Percentiles rank a stretch among this genome's conserved stretches.
These are phyloP conservation scores for Drosophila varians DNA, from an alignment of 1,140 invertebrate species.

Conservation along the genomic window DNA sequence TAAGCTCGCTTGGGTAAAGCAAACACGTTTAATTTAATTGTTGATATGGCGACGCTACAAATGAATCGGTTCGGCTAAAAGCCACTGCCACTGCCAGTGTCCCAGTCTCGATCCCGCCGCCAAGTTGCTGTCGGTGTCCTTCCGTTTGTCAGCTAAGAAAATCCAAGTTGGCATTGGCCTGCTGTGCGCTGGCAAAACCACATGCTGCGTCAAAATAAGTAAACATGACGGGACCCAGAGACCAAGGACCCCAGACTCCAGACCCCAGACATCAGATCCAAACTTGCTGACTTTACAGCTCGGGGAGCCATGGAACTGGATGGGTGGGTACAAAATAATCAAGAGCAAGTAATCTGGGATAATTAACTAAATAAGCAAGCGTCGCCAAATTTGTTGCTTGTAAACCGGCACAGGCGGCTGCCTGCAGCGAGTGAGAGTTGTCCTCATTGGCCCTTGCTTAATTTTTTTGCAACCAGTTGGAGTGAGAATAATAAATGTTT, in stretches of 20 bases:
- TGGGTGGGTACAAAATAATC: conserved; percentile 73
- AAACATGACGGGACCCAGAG: conserved; percentile 60
- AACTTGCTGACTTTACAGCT: conserved; percentile 78
- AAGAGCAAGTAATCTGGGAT: conserved; percentile 78
- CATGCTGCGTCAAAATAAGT: conserved; percentile 79
- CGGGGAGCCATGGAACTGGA: conserved; percentile 14
- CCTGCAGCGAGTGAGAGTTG: conserved; percentile 19
- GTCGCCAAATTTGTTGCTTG: conserved; percentile 71
- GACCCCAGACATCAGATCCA: conserved; percentile 40
- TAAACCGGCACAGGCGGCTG: conserved; percentile 18
- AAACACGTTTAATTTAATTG: conserved; percentile 81
- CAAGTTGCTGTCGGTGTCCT: conserved; percentile 7
- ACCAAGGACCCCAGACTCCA: neutral
- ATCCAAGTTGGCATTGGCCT: conserved; percentile 73
- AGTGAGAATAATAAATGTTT: conserved; percentile 29
- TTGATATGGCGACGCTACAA: conserved; percentile 77
- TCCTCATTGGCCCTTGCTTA: neutral
- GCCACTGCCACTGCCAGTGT: conserved; percentile 21
- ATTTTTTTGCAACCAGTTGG: neutral
- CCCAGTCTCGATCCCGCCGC: neutral
- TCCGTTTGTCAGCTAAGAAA: conserved; percentile 64
- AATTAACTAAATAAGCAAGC: conserved; percentile 79
- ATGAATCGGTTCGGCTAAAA: conserved; percentile 53
- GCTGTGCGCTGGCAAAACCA: conserved; percentile 62
- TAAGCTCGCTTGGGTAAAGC: conserved; percentile 70